phyloP scores from a whole-genome alignment of 1,140 invertebrate genomes.

The Condylostylus longicornis region DNA sequence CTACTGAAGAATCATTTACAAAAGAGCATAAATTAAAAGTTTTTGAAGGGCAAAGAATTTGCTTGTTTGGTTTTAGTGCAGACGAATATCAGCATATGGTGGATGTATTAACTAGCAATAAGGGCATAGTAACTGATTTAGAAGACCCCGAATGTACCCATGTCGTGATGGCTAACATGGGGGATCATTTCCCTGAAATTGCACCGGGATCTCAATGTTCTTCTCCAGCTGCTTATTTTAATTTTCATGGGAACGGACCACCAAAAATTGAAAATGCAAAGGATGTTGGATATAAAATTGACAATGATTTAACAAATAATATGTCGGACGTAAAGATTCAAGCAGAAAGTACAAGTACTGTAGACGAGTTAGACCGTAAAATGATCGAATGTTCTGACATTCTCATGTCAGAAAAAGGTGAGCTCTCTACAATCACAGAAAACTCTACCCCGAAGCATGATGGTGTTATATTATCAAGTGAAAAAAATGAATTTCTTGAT shows the following conservation, averaged over 20 bases:
- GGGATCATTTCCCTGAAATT: constrained; percentile 24
- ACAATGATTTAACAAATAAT: too few relatives aligned
- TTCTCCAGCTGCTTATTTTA: neutral
- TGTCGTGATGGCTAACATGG: constrained; percentile 54
- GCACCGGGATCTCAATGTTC: neutral
- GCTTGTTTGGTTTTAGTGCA: constrained; percentile 76
- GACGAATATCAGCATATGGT: constrained; percentile 84
- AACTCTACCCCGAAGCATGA: constrained; percentile 9
- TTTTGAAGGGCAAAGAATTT: constrained; percentile 71
- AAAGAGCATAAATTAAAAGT: constrained; percentile 66
- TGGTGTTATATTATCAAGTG: constrained; percentile 7
- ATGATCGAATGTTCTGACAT: too few relatives aligned
- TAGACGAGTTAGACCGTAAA: too few relatives aligned
- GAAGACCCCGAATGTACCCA: constrained; percentile 76
- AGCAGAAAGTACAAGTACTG: too few relatives aligned
- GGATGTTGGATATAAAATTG: too few relatives aligned
- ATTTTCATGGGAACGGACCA: too few relatives aligned
- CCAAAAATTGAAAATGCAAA: too few relatives aligned
- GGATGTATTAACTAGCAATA: constrained; percentile 71
- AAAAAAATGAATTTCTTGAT: constrained; percentile 9
- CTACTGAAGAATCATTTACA: constrained; percentile 50
- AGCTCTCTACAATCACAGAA: constrained; percentile 15
- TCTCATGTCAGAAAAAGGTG: too few relatives aligned
- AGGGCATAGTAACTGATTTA: constrained; percentile 54
- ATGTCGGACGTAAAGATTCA: too few relatives aligned